These are phyloP conservation scores for Sebastes nivosus DNA, from an alignment of 2,797 vertebrate species.

Conservation along the genomic window DNA sequence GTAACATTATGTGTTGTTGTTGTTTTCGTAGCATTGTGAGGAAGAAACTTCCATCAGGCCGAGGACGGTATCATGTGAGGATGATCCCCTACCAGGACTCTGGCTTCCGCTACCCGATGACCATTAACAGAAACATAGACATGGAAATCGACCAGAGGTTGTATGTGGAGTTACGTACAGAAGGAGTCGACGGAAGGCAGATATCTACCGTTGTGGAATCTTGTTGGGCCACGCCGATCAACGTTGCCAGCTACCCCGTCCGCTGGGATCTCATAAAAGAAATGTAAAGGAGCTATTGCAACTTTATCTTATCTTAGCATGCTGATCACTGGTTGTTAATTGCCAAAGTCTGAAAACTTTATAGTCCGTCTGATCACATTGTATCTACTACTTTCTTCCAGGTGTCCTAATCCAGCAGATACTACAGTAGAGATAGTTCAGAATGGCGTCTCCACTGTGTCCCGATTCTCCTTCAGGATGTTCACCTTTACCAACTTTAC, in stretches of 20 bases:
- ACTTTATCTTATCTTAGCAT: background rate
- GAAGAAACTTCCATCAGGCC: constrained; percentile 57
- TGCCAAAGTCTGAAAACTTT: no score
- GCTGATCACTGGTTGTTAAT: no score
- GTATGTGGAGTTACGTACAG: constrained; percentile 68
- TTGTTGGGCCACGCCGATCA: constrained; percentile 80
- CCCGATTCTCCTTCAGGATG: no score
- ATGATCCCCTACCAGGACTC: constrained; percentile 70
- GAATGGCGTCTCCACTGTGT: no score
- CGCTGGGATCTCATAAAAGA: constrained; percentile 70
- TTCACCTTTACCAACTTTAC: constrained; percentile 10
- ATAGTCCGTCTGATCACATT: no score
- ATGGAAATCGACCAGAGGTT: constrained; percentile 57
- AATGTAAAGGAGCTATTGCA: constrained; percentile 52
- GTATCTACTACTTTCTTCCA: no score
- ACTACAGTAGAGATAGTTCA: no score
- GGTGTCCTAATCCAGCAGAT: no score
- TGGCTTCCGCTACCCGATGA: constrained; percentile 49
- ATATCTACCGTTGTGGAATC: constrained; percentile 67
- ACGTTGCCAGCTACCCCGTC: constrained; percentile 17
- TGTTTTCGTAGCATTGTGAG: constrained; percentile 47
- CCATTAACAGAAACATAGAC: constrained; percentile 7
- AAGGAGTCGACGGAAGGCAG: constrained; percentile 53
- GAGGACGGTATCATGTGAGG: constrained; percentile 54
- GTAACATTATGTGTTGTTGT: background rate